phyloP scores from a whole-genome alignment of 2,797 vertebrate genomes.

The Urosaurus nigricauda region DNA sequence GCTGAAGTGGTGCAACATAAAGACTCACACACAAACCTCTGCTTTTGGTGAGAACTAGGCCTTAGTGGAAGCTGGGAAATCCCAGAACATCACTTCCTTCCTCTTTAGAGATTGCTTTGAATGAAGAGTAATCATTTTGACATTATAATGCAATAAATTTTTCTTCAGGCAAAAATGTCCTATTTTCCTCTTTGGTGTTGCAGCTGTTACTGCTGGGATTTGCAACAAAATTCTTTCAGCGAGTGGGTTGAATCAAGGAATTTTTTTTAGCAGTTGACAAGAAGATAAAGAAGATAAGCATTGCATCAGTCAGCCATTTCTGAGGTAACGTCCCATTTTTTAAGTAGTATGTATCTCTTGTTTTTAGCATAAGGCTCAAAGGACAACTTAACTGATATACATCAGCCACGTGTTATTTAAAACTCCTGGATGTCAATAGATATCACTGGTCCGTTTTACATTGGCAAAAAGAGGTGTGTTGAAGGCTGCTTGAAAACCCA shows the following conservation, averaged over 20 bases:
- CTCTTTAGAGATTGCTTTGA: constrained; percentile 10
- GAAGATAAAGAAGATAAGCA: not conserved
- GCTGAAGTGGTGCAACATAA: not conserved
- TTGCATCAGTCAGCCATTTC: not conserved
- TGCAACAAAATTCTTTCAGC: constrained; percentile 5
- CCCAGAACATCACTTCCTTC: constrained; percentile 11
- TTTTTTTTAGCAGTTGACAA: not conserved
- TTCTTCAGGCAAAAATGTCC: constrained; percentile 17
- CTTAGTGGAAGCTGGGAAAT: constrained; percentile 16
- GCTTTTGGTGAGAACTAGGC: not conserved
- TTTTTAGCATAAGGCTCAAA: not conserved
- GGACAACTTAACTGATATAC: too few species aligned
- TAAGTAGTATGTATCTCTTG: not conserved
- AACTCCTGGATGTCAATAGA: not conserved
- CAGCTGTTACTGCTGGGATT: not conserved
- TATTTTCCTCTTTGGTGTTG: not conserved
- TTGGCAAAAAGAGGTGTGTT: too few species aligned
- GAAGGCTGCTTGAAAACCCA: too few species aligned
- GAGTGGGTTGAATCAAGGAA: not conserved
- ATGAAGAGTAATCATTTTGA: constrained; percentile 6
- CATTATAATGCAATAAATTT: not conserved
- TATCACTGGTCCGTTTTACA: not conserved
- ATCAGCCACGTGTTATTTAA: not conserved
- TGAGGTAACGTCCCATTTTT: not conserved
- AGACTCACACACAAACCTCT: not conserved